phyloP scores from a whole-genome alignment of 2,113 vertebrate species.

The Odobenus rosmarus region DNA sequence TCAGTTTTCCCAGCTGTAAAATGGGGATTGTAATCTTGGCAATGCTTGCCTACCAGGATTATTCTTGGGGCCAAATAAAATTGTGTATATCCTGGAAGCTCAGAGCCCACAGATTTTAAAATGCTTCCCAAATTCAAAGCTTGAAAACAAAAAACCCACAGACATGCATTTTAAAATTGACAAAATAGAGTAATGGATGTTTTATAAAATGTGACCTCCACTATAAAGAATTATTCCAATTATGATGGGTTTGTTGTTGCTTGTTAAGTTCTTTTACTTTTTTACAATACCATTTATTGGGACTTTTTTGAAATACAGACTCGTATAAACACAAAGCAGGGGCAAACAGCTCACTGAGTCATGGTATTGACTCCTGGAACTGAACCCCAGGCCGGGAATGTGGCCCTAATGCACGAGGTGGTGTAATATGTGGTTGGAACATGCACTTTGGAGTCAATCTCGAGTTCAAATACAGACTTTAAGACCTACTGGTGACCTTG shows the following conservation, averaged over 20 bases:
- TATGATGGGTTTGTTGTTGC: neutral
- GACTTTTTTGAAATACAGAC: slow-evolving; percentile 18
- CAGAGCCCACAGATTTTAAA: neutral
- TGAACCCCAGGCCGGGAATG: neutral
- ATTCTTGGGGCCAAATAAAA: neutral
- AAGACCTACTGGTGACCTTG: neutral
- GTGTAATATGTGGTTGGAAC: neutral
- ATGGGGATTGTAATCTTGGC: neutral
- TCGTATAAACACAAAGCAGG: neutral
- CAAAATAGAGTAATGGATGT: neutral
- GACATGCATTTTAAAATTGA: neutral
- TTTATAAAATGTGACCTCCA: neutral
- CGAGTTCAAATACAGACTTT: neutral
- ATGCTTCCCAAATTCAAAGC: neutral
- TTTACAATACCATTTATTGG: neutral
- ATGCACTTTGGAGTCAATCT: neutral
- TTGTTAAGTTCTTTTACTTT: neutral
- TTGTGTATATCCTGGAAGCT: neutral
- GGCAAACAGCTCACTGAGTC: neutral
- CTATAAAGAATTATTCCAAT: slow-evolving; percentile 32
- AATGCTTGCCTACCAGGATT: neutral
- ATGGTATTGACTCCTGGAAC: neutral
- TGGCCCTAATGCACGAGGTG: neutral
- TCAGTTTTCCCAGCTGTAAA: neutral
- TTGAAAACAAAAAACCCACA: neutral